These are phyloP conservation scores for Sternotherus odoratus DNA, from an alignment of 2,797 vertebrate species.

Conservation along the genomic window DNA sequence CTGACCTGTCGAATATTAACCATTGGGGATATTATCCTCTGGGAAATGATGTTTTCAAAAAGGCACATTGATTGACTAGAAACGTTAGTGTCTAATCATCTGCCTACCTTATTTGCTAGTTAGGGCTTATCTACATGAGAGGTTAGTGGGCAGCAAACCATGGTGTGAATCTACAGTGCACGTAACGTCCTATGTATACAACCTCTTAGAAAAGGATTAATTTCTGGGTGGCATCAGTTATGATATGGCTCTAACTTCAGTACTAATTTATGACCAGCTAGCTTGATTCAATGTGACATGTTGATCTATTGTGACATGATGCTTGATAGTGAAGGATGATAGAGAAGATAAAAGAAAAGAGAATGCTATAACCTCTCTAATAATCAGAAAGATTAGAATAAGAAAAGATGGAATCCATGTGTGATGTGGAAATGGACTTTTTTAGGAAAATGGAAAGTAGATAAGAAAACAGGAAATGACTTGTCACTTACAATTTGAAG, in stretches of 20 bases:
- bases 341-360: neutral
- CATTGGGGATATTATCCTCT: neutral
- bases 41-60: neutral
- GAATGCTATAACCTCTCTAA: neutral
- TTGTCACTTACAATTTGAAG: neutral
- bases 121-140: neutral
- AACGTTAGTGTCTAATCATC: neutral
- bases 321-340: neutral
- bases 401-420: neutral
- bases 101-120: neutral
- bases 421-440: neutral
- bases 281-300: neutral
- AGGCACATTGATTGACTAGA: neutral
- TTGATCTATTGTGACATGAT: neutral
- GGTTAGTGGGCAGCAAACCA: neutral
- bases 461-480: neutral
- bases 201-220: neutral
- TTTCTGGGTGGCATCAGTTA: neutral
- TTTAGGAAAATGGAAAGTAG: neutral
- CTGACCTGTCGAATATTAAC: neutral
- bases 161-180: neutral
- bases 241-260: neutral
- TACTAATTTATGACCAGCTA: neutral
- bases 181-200: neutral
- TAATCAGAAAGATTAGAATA: neutral